Base-by-base conservation (phyloP, 2,797 vertebrate genomes). In the Luscinia luscinia region DNA sequence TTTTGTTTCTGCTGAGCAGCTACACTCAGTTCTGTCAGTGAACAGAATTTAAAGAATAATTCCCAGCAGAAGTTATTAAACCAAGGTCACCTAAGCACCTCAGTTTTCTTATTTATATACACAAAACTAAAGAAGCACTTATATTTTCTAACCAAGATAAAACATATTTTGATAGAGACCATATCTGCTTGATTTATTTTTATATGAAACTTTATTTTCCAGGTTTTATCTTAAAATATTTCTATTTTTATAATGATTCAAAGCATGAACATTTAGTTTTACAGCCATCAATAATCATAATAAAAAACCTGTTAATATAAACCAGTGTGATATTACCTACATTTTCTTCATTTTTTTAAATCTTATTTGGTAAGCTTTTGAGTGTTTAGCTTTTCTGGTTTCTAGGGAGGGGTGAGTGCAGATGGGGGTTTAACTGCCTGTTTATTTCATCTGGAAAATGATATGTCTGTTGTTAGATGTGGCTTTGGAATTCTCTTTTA, bases 41-140 rank as follows among this genome's bases (percentile, higher is more conserved):
- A 95, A 96, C 9, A 89, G 79, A 97, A 95, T 89, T 93, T 93
- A 94, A 94, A 87, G 41, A 96, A 93, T 95, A 95, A 96, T 92
- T 94, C 72, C 91, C 89, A 83, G 46, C 57, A 73, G 54, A 94
- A 95, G 51, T 92, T 92, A 96, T 88, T 96, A 94, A 86, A 84
- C 38, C 52, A 87, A 36, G 78, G 68, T 87, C 91, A 94, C 69
- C 81, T 51, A 69, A 95, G 75, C 66, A 79, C 45, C 90, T 57
- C 46, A 51, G 32, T 88, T 95, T 96, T 95, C 72, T 78, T 89
- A 92, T 93, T 96, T 94, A 93, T 86, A 95, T 67, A 82, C 52
- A 86, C 74, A 91, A 94, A 96, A 89, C 67, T 72, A 68, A 77
- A 94, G 51, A 58, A 95, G 73, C 48, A 59, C 41, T 96, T 94